phyloP scores from a whole-genome alignment of 2,113 vertebrate genomes.

The Laticauda colubrina region DNA sequence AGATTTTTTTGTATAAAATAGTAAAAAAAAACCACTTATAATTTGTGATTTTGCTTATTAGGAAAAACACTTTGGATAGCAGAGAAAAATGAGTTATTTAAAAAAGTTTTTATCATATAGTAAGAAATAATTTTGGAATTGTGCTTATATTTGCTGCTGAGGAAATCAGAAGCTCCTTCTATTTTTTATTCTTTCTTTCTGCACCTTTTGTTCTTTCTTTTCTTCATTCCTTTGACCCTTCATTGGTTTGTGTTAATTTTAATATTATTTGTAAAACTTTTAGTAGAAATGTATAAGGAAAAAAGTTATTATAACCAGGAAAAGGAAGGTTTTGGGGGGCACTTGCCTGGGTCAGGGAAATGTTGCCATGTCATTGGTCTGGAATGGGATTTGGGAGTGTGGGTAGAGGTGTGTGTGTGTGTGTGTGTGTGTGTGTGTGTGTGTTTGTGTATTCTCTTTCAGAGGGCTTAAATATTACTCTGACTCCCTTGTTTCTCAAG shows the following conservation, averaged over 20 bases:
- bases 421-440: no score
- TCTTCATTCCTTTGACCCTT: not conserved
- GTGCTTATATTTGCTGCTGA: not conserved
- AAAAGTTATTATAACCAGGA: not conserved
- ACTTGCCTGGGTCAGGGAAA: not conserved
- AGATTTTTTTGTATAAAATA: not conserved
- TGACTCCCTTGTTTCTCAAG: not conserved
- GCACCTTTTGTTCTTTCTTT: not conserved
- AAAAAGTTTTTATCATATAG: not conserved
- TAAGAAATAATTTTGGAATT: not conserved
- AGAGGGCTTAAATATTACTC: not conserved
- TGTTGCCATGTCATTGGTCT: not conserved
- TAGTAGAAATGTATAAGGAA: not conserved
- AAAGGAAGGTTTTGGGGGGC: not conserved
- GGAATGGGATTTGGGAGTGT: not conserved
- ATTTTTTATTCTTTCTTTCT: not conserved
- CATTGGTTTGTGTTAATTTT: not conserved
- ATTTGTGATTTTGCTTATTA: not conserved
- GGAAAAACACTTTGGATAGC: not conserved
- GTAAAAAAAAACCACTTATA: not conserved
- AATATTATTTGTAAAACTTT: not conserved
- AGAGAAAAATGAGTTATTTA: not conserved
- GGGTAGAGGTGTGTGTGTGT: not conserved
- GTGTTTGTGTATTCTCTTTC: not conserved
- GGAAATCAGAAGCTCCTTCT: not conserved